Percentiles rank a stretch among this genome's conserved stretches.
Evolutionary conservation across 1,140 invertebrate species (phyloP).

Genomic region (Agrypnia vestita): DNA sequence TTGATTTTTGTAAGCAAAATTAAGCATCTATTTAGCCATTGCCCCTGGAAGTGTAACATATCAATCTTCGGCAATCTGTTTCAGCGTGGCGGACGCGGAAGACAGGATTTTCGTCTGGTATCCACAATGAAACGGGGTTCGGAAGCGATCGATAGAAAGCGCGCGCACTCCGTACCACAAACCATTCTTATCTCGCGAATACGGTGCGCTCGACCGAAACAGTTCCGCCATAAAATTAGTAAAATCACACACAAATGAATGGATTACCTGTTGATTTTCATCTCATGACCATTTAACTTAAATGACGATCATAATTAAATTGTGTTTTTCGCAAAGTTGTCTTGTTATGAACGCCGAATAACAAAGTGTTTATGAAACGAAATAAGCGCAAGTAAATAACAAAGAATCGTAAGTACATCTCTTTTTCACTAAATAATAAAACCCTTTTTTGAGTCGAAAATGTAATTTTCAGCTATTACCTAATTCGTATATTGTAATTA

Average conservation of each 20-base stretch:
- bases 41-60: too few relatives aligned
- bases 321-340: neutral
- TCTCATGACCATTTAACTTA: neutral
- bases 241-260: constrained; percentile 10
- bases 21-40: too few relatives aligned
- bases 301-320: constrained; percentile 12
- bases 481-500: too few relatives aligned
- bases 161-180: constrained; percentile 21
- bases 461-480: too few relatives aligned
- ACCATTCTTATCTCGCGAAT: constrained; percentile 18
- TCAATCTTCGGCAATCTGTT: neutral
- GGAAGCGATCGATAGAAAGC: constrained; percentile 23
- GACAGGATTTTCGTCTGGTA: constrained; percentile 2
- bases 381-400: constrained; percentile 26
- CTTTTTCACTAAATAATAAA: neutral
- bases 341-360: neutral
- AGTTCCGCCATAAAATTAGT: constrained; percentile 28
- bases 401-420: constrained; percentile 41
- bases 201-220: neutral
- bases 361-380: constrained; percentile 36
- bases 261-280: constrained; percentile 30
- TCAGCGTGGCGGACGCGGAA: neutral
- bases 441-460: too few relatives aligned
- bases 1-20: too few relatives aligned
- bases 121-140: neutral